Percentiles rank a stretch among this genome's conserved stretches.
Evolutionary conservation across 1,140 invertebrate species (phyloP).

Genomic region (Dreissena rostriformis): DNA sequence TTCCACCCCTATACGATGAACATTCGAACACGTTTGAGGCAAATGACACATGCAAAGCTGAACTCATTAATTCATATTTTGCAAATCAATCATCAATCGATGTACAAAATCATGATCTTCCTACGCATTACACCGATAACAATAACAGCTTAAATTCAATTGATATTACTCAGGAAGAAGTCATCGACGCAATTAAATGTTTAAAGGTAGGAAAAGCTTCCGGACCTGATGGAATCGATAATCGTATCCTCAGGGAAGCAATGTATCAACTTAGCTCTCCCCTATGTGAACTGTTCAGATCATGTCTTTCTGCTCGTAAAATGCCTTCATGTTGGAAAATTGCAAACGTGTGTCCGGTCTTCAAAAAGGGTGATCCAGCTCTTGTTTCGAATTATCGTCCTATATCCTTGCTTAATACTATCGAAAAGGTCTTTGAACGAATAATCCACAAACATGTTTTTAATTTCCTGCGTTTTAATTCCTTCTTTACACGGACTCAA

Average conservation of each 20-base stretch:
- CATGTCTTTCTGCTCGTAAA: conserved; percentile 7
- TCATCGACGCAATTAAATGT: background rate
- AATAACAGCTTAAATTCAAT: background rate
- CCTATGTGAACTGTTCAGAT: conserved; percentile 18
- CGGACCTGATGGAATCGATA: conserved; percentile 29
- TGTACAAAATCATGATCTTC: background rate
- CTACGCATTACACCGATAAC: background rate
- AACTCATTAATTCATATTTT: background rate
- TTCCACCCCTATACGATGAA: conserved; percentile 1
- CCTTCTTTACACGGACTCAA: no score
- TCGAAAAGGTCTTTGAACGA: background rate
- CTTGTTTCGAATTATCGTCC: conserved; percentile 10
- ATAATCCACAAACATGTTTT: background rate
- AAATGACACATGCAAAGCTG: background rate
- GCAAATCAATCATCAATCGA: background rate
- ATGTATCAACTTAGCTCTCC: background rate
- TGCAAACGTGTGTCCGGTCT: background rate
- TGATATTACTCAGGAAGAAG: background rate
- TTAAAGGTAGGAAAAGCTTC: conserved; percentile 28
- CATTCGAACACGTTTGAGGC: background rate
- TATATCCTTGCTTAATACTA: conserved; percentile 1
- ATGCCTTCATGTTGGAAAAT: background rate
- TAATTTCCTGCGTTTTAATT: background rate
- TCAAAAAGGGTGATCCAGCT: conserved; percentile 1
- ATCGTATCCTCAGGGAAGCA: background rate